These are phyloP conservation scores for Willowsia nigromaculata DNA, from an alignment of 2,888 invertebrate genomes.

Conservation along the genomic window DNA sequence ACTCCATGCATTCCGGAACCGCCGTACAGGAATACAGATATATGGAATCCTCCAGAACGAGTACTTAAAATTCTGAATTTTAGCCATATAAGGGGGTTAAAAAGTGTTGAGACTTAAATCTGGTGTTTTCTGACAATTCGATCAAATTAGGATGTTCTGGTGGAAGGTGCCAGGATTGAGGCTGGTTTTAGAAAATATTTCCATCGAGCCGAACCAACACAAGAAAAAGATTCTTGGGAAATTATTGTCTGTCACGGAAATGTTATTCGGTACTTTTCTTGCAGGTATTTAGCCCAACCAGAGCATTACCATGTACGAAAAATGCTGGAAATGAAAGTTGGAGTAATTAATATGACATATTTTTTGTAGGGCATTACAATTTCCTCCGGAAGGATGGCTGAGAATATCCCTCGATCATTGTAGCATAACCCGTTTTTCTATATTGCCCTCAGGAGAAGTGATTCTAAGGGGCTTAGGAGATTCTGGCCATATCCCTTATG, in stretches of 20 bases:
- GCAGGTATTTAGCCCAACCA: constrained; percentile 84
- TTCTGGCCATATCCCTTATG: constrained; percentile 92
- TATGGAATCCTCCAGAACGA: constrained; percentile 91
- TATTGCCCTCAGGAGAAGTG: constrained; percentile 93
- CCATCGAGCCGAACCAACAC: constrained; percentile 90
- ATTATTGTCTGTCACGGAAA: constrained; percentile 98
- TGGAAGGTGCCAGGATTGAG: constrained; percentile 96
- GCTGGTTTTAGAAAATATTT: constrained; percentile 96
- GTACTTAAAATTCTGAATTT: constrained; percentile 82
- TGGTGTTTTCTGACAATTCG: background rate
- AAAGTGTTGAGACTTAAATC: too few species aligned
- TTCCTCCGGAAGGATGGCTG: constrained; percentile 98
- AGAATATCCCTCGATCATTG: constrained; percentile 94
- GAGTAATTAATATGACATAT: background rate
- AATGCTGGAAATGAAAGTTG: background rate
- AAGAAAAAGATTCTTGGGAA: constrained; percentile 91
- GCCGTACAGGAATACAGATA: constrained; percentile 84
- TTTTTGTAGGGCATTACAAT: constrained; percentile 90
- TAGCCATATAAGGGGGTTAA: too few species aligned
- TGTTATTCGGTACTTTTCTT: constrained; percentile 97
- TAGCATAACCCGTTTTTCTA: constrained; percentile 94
- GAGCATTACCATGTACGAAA: background rate
- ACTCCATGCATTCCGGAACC: constrained; percentile 97
- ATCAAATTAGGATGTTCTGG: constrained; percentile 86
- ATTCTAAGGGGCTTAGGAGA: constrained; percentile 91